Base-by-base conservation (phyloP, 2,888 invertebrate genomes). In the Chaitophorus viminalis region DNA sequence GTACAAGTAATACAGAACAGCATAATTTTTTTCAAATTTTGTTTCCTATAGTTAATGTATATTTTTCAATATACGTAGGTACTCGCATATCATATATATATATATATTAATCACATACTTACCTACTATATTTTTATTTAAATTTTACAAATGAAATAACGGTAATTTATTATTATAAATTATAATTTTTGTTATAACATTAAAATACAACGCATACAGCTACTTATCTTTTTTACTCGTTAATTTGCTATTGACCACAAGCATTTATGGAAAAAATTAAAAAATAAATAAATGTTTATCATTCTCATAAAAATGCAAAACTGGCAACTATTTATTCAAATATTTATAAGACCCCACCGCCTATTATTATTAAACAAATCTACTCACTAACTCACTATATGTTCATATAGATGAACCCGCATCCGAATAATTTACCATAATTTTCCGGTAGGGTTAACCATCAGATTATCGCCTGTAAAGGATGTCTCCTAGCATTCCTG, bases 381-480 rank as follows among this genome's bases (percentile, higher is more conserved):
- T 74, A 74, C 54, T 74, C 33, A 5, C 36, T 3, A 5, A 74
- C 54, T 74, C 33, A 5, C 36, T 3, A 5, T 11, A 14, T 68
- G 52, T 46, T 39, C 54, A 31, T 31, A 46, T 31, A 76, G 65
- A 65, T 25, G 39, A 46, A 39, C n/a, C 77, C 25, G 29, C 18
- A 70, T 54, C 54, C 36, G 78, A 86, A 86, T 86, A 86, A 86
- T 86, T 86, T 86, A 86, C 78, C 86, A 86, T 86, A 86, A 86
- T 86, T 86, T 86, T 79, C 86, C 86, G 31, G 78, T 72, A 70
- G 70, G 54, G 72, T 86, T 72, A 79, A 86, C 78, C 78, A 36
- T 39, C 70, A 54, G 86, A 86, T 86, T 78, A 79, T 72, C 29
- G 68, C 25, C n/a, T 75, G 75, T 75, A 52, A 68, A 76, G 68